Conservation (phyloP, 1,140 invertebrate genomes). For the Zaprionus ghesquierei region DNA sequence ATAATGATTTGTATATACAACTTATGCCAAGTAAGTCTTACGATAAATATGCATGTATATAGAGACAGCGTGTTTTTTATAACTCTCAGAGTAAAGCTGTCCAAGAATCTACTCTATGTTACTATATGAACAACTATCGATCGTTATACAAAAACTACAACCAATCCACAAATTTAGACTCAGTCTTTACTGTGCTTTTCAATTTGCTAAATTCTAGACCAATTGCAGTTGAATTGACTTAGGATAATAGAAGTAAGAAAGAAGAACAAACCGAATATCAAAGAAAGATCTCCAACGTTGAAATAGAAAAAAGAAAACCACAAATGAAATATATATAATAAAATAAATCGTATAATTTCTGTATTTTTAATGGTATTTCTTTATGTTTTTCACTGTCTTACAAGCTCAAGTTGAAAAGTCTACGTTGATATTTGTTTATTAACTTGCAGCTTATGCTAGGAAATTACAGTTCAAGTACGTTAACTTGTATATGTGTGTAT, state of each 20-base stretch:
- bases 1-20: conserved; percentile 2
- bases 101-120: conserved; percentile 2
- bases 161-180: conserved; percentile 32
- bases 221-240: conserved; percentile 26
- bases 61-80: conserved; percentile 7
- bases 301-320: background rate
- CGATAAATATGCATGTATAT: background rate
- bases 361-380: background rate
- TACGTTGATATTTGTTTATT: conserved; percentile 30
- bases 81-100: background rate
- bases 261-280: background rate
- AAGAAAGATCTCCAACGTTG: background rate
- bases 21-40: conserved; percentile 3
- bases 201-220: conserved; percentile 20
- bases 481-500: conserved; percentile 28
- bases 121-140: background rate
- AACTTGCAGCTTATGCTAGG: conserved; percentile 36
- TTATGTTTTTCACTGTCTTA: conserved; percentile 35
- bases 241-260: conserved; percentile 5
- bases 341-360: conserved; percentile 13
- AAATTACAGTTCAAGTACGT: conserved; percentile 14
- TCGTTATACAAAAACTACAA: conserved; percentile 7
- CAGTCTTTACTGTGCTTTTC: conserved; percentile 32
- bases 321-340: background rate
- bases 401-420: conserved; percentile 53